A percentile compares a stretch with the other conserved stretches of the same genome.
Conservation (phyloP, 2,888 invertebrate species). For the Lottia scabra region DNA sequence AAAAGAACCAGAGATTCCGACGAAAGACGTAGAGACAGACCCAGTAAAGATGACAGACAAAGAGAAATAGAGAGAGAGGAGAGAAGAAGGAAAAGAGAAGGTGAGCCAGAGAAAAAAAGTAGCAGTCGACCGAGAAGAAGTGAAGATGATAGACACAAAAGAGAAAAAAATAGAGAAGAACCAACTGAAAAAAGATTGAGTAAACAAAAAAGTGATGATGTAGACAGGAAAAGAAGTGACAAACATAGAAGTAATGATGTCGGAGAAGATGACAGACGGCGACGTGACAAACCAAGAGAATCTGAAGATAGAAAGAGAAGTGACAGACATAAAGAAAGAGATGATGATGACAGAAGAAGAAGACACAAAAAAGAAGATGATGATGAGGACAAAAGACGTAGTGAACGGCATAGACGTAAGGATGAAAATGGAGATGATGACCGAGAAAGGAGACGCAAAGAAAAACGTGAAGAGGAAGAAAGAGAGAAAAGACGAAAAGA, state of each 20-base stretch:
- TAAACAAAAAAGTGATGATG: slow-evolving; percentile 26
- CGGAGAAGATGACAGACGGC: not conserved
- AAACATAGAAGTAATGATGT: not conserved
- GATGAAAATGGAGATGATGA: not conserved
- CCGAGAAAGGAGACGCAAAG: not conserved
- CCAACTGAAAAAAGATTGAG: slow-evolving; percentile 29
- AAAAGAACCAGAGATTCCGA: too few species aligned
- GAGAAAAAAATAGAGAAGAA: slow-evolving; percentile 19
- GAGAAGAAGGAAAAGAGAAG: slow-evolving; percentile 16
- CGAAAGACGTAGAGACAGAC: not conserved
- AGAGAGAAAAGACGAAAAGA: slow-evolving; percentile 20
- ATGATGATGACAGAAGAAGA: slow-evolving; percentile 34
- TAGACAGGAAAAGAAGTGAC: not conserved
- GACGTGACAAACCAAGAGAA: not conserved
- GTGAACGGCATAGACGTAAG: not conserved
- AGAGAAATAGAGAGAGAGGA: slow-evolving; percentile 12
- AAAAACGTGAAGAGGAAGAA: slow-evolving; percentile 13
- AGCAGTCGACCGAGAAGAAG: not conserved
- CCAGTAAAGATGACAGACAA: slow-evolving; percentile 6
- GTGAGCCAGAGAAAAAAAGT: slow-evolving; percentile 3
- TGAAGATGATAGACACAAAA: slow-evolving; percentile 17
- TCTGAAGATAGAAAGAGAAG: slow-evolving; percentile 8
- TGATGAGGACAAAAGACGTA: slow-evolving; percentile 16
- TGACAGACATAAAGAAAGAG: slow-evolving; percentile 24
- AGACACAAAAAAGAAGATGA: slow-evolving; percentile 35